Evolutionary conservation across 2,113 vertebrate genomes (phyloP).

Genomic region (Turdus rufiventris): DNA sequence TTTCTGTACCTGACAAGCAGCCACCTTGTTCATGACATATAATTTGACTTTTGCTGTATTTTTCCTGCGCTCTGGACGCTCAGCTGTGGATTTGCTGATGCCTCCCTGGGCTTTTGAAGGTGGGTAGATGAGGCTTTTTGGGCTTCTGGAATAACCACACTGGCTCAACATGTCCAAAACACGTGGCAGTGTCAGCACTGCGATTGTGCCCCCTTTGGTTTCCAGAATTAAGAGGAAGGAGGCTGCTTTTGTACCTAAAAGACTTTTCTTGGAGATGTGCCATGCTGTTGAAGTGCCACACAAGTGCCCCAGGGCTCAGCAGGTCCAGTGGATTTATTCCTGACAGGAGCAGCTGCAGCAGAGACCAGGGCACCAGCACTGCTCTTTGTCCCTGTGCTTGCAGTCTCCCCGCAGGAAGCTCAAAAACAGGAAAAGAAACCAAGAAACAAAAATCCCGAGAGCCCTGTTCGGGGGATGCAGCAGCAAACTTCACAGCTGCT

Average conservation of each 20-base stretch:
- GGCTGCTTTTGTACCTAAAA: background rate
- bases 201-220: background rate
- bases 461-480: background rate
- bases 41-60: background rate
- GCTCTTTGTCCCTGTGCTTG: background rate
- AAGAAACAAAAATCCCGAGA: background rate
- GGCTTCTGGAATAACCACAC: background rate
- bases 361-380: background rate
- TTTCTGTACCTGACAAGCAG: background rate
- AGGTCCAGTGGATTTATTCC: background rate
- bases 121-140: background rate
- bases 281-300: background rate
- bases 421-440: background rate
- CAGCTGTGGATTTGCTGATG: background rate
- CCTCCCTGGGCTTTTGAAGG: background rate
- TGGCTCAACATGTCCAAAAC: background rate
- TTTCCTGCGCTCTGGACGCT: background rate
- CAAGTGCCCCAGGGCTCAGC: background rate
- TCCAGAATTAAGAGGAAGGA: background rate
- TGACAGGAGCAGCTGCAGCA: background rate
- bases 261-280: background rate
- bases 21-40: background rate
- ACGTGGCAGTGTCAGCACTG: rapidly evolving
- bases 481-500: background rate
- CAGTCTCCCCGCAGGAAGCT: background rate